Percentiles rank a stretch among this genome's conserved stretches.
phyloP scores from a whole-genome alignment of 2,888 invertebrate genomes.

The Apotomis capreana region DNA sequence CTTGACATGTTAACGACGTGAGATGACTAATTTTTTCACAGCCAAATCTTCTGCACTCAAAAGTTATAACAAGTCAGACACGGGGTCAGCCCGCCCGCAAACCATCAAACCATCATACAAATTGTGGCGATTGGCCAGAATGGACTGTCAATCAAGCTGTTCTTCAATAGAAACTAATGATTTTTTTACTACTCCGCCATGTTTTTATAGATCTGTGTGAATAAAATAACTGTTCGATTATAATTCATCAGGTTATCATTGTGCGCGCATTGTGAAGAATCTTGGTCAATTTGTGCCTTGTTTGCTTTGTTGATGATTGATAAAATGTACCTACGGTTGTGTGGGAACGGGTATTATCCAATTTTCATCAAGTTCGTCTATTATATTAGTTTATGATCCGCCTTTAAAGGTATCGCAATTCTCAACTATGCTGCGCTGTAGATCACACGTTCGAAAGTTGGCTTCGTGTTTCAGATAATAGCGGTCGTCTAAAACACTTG shows the following conservation, averaged over 20 bases:
- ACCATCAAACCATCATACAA: slow-evolving; percentile 65
- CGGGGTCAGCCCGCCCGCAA: slow-evolving; percentile 52
- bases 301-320: slow-evolving; percentile 39
- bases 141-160: slow-evolving; percentile 57
- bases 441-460: slow-evolving; percentile 51
- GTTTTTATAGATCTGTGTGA: slow-evolving; percentile 45
- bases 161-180: slow-evolving; percentile 62
- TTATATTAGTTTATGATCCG: slow-evolving; percentile 28
- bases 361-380: slow-evolving; percentile 57
- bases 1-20: background rate
- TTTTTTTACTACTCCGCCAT: slow-evolving; percentile 48
- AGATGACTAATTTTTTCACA: background rate
- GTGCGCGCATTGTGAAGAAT: slow-evolving; percentile 38
- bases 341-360: slow-evolving; percentile 72
- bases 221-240: slow-evolving; percentile 45
- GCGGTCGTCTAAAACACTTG: slow-evolving; percentile 76
- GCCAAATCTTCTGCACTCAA: background rate
- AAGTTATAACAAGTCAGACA: slow-evolving; percentile 15
- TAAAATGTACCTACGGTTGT: slow-evolving; percentile 45
- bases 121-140: slow-evolving; percentile 67
- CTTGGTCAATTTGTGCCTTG: slow-evolving; percentile 50
- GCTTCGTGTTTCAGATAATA: slow-evolving; percentile 69
- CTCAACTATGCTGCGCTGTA: slow-evolving; percentile 48
- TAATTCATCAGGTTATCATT: slow-evolving; percentile 42
- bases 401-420: slow-evolving; percentile 47